Base-by-base conservation (phyloP, 2,797 vertebrate species). In the Arnoldichthys spilopterus region DNA sequence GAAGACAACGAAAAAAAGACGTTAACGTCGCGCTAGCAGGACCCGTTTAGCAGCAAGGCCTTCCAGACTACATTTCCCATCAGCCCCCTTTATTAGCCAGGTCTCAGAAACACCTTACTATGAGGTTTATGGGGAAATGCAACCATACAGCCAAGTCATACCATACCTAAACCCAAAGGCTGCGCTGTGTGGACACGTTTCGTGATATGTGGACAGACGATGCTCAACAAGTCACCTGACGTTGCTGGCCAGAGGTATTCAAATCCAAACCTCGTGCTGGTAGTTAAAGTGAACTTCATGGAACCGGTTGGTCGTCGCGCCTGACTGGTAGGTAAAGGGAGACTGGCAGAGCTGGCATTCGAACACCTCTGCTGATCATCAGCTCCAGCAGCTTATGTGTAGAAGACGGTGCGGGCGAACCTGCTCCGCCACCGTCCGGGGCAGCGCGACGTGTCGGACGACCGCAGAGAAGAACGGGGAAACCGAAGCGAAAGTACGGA, bases 41-140 rank as follows among this genome's bases (percentile, higher is more conserved):
- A 53, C 63, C 56, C 34, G 18, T 32, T 75, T 80, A 80, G 79
- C 79, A 71, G 73, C 79, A 76, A 59, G 22, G 22, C 40, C 40
- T 28, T 66, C 26, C 40, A 68, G 78, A 74, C 63, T 74, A 79
- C 59, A 12, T 22, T 80, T 70, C 78, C 56, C 63, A 53, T 62
- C 78, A 24, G 37, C 43, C 78, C 78, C 64, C 1, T 2, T 40
- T 13, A 15, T 67, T 40, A 45, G 7, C 24, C 61, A 63, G 61
- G 28, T 37, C 2, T 37, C 34, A 68, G 6, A 40, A 68, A 40
- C 30, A 16, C 22, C 18, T 47, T 45, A 16, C 40, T 24, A 9
- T 28, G 64, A 47, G 37, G 63, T 8, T 68, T 47, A 13, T 67
- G 40, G 34, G 24, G 43, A 24, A 40, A 45, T 16, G 22, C 16